Base-by-base conservation (phyloP, 2,797 vertebrate species). In the Podarcis lilfordi region DNA sequence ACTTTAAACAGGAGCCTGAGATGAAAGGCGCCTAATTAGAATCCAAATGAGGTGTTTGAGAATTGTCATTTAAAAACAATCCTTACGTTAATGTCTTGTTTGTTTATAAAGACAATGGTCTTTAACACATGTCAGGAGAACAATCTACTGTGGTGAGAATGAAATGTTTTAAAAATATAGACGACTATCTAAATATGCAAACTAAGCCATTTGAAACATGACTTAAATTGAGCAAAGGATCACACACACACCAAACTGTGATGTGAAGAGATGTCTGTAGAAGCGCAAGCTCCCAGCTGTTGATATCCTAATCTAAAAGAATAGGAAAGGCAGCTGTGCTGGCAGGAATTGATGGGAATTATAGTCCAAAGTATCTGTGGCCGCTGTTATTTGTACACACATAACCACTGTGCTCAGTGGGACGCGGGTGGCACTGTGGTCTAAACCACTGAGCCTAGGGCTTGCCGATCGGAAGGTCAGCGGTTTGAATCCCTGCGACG, bases 181-280 rank as follows among this genome's bases (percentile, higher is more conserved):
- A 81, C 17, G 76, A 79, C 55, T 91, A 32, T 55, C 25, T 74
- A 25, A 50, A 5, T 59, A 55, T 50, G 76, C 0, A 0, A 59
- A 71, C 71, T 86, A 84, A 91, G 82, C 81, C 11, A 89, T 89
- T 91, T 64, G 84, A 69, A 79, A 43, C 86, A 86, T 13, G 37
- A 29, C 3, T 27, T 69, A n/a, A 61, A 80, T 32, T 25, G 15
- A 80, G 19, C 35, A 29, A 80, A 35, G 32, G 55, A 64, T 80
- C 29, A 7, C 9, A n/a, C 79, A 55, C 17, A 61, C 5, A 23
- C 17, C 59, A 6, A 80, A 4, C 23, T 11, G n/a, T 35, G 19
- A 23, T 23, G 11, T 35, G n/a, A 82, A 37, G 32, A 71, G 50
- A 43, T n/a, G 50, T 72, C 29, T 84, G 25, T n/a, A 50, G 10